A percentile compares a stretch with the other conserved stretches of the same genome.
These are phyloP conservation scores for Otocyon megalotis DNA, from an alignment of 2,113 vertebrate species.

Conservation along the genomic window DNA sequence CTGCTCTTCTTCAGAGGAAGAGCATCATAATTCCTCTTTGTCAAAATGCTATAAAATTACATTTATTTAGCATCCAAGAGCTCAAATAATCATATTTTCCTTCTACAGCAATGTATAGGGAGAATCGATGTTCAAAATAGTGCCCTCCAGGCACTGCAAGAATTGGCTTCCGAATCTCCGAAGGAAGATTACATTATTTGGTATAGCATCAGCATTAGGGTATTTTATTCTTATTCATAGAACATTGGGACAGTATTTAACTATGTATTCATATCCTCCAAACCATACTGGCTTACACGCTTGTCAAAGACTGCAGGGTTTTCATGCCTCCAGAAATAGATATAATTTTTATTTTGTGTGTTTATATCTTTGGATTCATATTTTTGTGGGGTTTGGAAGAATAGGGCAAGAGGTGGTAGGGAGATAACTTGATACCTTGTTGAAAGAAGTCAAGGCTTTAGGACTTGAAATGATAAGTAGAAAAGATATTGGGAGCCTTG, in stretches of 20 bases:
- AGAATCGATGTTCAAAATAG: slow-evolving; percentile 42
- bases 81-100: slow-evolving; percentile 62
- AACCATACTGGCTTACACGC: neutral
- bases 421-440: neutral
- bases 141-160: neutral
- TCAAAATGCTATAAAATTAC: slow-evolving; percentile 40
- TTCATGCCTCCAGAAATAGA: slow-evolving; percentile 43
- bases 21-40: slow-evolving; percentile 15
- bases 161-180: slow-evolving; percentile 23
- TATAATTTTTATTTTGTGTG: neutral
- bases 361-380: neutral
- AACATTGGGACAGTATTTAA: neutral
- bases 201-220: neutral
- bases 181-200: slow-evolving; percentile 32
- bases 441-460: neutral
- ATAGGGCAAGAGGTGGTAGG: neutral
- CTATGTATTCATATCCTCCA: neutral
- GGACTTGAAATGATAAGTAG: neutral
- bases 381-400: neutral
- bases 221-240: slow-evolving; percentile 50
- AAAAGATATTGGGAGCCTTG: neutral
- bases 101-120: neutral
- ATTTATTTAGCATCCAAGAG: slow-evolving; percentile 57
- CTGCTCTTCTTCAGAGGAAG: slow-evolving; percentile 52
- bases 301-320: neutral